Percentiles rank a stretch among this genome's conserved stretches.
These are phyloP conservation scores for Triplophysa bombifrons DNA, from an alignment of 2,797 vertebrate genomes.

Conservation along the genomic window DNA sequence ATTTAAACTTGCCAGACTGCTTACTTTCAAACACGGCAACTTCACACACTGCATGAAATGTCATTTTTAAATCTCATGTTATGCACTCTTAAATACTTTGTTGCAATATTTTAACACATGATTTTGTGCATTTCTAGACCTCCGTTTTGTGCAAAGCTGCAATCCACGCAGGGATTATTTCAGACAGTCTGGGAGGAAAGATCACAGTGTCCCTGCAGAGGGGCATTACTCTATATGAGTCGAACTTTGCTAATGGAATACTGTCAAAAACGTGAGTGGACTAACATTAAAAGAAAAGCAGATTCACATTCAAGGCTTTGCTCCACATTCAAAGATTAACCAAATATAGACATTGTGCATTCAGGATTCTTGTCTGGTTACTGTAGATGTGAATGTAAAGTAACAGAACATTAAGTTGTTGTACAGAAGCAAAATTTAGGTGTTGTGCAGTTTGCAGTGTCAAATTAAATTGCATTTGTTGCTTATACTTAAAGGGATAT, in stretches of 20 bases:
- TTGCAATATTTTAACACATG: not conserved
- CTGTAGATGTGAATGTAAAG: too few relatives aligned
- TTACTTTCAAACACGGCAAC: too few relatives aligned
- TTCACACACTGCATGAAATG: too few relatives aligned
- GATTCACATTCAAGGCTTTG: not conserved
- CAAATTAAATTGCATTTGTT: too few relatives aligned
- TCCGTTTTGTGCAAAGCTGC: conserved; percentile 88
- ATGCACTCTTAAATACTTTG: not conserved
- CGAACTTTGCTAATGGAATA: conserved; percentile 84
- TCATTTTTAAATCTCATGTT: too few relatives aligned
- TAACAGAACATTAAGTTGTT: too few relatives aligned
- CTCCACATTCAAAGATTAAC: too few relatives aligned
- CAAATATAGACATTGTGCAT: too few relatives aligned
- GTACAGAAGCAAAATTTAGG: not conserved
- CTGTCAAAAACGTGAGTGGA: conserved; percentile 79
- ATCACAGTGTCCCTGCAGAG: conserved; percentile 74
- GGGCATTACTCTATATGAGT: conserved; percentile 84
- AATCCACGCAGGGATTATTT: conserved; percentile 79
- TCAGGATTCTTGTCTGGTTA: too few relatives aligned
- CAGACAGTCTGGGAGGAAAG: conserved; percentile 78
- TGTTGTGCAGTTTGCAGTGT: too few relatives aligned
- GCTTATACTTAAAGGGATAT: not conserved
- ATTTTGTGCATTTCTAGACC: conserved; percentile 71
- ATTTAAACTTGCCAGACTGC: too few relatives aligned
- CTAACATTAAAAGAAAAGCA: too few relatives aligned